These are phyloP conservation scores for Pocillopora meandrina DNA, from an alignment of 92 coral and sea anemone species.

Conservation along the genomic window DNA sequence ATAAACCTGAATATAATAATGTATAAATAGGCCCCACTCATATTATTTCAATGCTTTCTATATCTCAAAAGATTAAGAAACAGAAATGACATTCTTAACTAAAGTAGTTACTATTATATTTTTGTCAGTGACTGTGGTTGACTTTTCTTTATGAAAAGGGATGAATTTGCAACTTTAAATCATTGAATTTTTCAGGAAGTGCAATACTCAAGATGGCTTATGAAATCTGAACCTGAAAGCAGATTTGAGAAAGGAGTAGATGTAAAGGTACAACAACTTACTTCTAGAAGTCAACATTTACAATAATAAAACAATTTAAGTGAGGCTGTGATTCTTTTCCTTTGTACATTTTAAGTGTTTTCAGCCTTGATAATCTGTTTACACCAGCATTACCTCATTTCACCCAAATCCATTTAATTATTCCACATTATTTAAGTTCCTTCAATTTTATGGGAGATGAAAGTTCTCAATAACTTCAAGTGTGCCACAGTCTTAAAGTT, in stretches of 20 bases:
- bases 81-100: no score
- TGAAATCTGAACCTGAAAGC: conserved; percentile 98
- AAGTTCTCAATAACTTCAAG: no score
- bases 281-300: neutral
- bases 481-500: no score
- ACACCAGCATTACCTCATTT: no score
- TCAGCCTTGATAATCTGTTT: neutral
- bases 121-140: neutral
- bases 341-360: neutral
- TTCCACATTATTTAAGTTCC: no score
- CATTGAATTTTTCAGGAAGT: conserved; percentile 17
- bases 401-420: no score
- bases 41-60: no score
- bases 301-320: neutral
- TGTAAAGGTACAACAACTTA: conserved; percentile 70
- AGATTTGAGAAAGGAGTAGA: conserved; percentile 90
- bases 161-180: neutral
- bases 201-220: conserved; percentile 83
- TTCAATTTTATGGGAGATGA: no score
- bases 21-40: no score
- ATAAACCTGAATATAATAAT: no score
- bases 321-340: neutral
- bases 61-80: no score
- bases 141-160: neutral
- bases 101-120: no score